phyloP scores from a whole-genome alignment of 2,797 vertebrate genomes.

The Otolemur crassicaudatus region DNA sequence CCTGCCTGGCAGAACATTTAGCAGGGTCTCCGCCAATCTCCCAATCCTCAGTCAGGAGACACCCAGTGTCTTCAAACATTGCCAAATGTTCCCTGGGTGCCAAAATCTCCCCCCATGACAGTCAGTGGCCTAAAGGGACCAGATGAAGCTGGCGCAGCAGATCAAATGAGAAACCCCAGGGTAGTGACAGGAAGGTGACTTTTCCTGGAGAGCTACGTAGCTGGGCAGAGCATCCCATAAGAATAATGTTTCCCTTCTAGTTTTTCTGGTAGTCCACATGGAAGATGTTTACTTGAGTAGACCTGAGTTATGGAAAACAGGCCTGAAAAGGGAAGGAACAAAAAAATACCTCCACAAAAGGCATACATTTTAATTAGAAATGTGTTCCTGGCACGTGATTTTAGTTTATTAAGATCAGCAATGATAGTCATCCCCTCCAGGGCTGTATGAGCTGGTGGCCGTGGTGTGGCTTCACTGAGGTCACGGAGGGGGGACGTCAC shows the following conservation, averaged over 20 bases:
- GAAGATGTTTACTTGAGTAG: neutral
- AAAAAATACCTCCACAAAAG: neutral
- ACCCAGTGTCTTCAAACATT: neutral
- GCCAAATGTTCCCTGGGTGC: neutral
- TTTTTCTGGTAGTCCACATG: neutral
- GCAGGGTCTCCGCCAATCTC: neutral
- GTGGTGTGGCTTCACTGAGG: neutral
- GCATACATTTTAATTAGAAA: constrained; percentile 22
- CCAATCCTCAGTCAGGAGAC: neutral
- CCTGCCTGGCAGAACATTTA: neutral
- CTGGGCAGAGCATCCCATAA: neutral
- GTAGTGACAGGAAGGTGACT: neutral
- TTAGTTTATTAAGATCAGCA: neutral
- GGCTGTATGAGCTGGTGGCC: neutral
- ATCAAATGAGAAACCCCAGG: neutral
- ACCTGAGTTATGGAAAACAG: neutral
- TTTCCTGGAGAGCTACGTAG: neutral
- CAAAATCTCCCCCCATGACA: neutral
- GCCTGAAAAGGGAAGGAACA: constrained; percentile 53
- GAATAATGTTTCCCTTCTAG: neutral
- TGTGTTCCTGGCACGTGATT: neutral
- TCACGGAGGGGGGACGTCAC: neutral
- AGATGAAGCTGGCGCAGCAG: neutral
- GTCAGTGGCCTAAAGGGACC: neutral
- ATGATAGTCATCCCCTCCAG: neutral